Conservation (phyloP, 2,113 vertebrate genomes). For the Gavialis gangeticus region DNA sequence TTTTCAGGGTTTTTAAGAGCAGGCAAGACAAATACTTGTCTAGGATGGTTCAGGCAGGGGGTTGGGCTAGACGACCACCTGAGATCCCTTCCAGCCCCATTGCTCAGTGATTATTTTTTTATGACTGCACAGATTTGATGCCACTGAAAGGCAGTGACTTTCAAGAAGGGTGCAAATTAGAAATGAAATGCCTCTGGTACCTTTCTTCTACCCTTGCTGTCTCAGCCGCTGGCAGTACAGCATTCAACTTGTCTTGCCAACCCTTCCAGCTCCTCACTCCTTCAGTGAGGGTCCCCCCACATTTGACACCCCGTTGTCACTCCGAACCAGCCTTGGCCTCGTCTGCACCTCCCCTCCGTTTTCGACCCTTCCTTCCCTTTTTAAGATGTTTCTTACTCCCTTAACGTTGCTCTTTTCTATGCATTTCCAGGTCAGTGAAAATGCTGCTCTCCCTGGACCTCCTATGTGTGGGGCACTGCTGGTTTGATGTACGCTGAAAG, state of each 20-base stretch:
- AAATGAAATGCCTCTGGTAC: background rate
- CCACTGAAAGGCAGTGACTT: background rate
- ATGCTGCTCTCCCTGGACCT: background rate
- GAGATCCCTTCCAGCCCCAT: too few species aligned
- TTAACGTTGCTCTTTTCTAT: too few species aligned
- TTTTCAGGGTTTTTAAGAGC: too few species aligned
- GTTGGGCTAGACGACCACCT: too few species aligned
- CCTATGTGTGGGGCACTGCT: background rate
- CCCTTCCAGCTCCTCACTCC: background rate
- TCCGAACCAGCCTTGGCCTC: background rate
- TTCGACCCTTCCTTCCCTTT: too few species aligned
- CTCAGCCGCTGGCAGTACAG: background rate
- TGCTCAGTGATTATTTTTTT: too few species aligned
- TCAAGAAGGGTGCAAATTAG: background rate
- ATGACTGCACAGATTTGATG: background rate
- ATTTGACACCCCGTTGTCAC: background rate
- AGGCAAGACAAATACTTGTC: too few species aligned
- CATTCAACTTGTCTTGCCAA: background rate
- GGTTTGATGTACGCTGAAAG: too few species aligned
- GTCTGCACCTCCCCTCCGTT: too few species aligned
- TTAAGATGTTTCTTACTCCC: too few species aligned
- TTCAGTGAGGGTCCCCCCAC: background rate
- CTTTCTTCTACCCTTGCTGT: background rate
- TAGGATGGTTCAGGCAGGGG: too few species aligned
- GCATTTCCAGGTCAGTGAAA: background rate